A percentile compares a stretch with the other conserved stretches of the same genome.
Evolutionary conservation across 2,797 vertebrate species (phyloP).

Genomic region (Caiman crocodilus): DNA sequence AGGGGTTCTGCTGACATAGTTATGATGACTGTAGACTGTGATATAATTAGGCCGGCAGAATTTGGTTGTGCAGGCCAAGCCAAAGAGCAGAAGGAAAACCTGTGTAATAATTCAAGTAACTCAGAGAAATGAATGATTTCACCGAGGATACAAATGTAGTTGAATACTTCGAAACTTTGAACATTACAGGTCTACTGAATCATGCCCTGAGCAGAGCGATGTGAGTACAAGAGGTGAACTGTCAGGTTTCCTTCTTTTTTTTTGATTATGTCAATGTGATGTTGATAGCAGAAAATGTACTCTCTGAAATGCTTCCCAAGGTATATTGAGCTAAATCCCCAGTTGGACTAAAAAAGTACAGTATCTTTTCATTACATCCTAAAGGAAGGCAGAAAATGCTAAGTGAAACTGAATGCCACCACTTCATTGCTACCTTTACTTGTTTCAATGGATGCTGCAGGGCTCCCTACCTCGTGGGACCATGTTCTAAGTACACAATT

Average conservation of each 20-base stretch:
- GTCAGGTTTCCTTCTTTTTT: conserved; percentile 30
- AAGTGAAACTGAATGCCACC: neutral
- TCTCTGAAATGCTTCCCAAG: neutral
- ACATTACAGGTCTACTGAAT: conserved; percentile 49
- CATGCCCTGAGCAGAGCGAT: conserved; percentile 47
- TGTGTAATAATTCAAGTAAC: neutral
- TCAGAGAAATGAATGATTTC: conserved; percentile 11
- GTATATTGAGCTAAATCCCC: neutral
- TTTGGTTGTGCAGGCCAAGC: neutral
- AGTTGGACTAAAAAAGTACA: neutral
- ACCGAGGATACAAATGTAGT: conserved; percentile 57
- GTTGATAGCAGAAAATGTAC: conserved; percentile 17
- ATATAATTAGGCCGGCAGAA: conserved; percentile 6
- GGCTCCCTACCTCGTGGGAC: neutral
- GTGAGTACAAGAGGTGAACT: neutral
- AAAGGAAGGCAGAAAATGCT: neutral
- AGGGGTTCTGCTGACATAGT: too few species aligned
- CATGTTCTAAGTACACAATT: neutral
- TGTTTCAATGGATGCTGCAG: neutral
- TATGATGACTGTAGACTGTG: conserved; percentile 9
- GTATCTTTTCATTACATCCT: neutral
- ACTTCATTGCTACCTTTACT: neutral
- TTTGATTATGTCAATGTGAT: conserved; percentile 17
- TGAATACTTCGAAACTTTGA: conserved; percentile 11
- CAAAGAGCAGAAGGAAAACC: neutral